phyloP scores from a whole-genome alignment of 2,888 invertebrate genomes.

The Mellilla xanthometata region DNA sequence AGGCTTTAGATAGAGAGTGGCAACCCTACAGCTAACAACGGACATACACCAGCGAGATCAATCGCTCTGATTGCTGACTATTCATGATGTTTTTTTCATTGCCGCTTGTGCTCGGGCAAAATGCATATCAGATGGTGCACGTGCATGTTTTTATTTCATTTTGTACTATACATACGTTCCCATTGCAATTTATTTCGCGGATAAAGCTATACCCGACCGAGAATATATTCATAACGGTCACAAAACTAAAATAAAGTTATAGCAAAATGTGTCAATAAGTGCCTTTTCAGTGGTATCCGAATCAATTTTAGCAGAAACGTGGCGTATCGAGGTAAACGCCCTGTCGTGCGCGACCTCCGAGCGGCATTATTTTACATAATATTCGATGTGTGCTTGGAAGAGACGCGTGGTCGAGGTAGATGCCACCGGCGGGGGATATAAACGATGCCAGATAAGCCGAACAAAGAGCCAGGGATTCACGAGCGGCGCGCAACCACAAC shows the following conservation, averaged over 20 bases:
- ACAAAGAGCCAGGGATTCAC: constrained; percentile 14
- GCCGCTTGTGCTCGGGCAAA: constrained; percentile 26
- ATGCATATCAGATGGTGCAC: constrained; percentile 26
- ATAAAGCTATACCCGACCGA: not conserved
- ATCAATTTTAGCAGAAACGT: constrained; percentile 45
- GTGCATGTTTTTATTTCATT: constrained; percentile 21
- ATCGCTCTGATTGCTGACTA: constrained; percentile 35
- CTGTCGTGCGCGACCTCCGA: constrained; percentile 38
- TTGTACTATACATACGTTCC: constrained; percentile 8
- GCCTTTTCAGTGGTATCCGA: constrained; percentile 34
- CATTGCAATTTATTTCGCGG: constrained; percentile 15
- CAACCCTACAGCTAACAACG: constrained; percentile 18
- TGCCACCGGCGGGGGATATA: constrained; percentile 8
- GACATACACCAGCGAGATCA: constrained; percentile 30
- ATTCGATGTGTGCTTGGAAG: constrained; percentile 44
- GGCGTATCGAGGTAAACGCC: constrained; percentile 50
- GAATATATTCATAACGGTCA: not conserved
- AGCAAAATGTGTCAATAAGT: constrained; percentile 3
- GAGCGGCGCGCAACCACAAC: not conserved
- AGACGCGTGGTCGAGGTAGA: constrained; percentile 17
- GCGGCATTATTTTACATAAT: constrained; percentile 56
- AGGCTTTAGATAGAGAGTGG: no score
- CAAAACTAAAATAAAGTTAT: not conserved
- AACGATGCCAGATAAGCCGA: constrained; percentile 15
- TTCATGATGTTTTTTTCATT: constrained; percentile 31